Evolutionary conservation across 1,140 invertebrate genomes (phyloP).

Genomic region (Saxidomus purpurata): DNA sequence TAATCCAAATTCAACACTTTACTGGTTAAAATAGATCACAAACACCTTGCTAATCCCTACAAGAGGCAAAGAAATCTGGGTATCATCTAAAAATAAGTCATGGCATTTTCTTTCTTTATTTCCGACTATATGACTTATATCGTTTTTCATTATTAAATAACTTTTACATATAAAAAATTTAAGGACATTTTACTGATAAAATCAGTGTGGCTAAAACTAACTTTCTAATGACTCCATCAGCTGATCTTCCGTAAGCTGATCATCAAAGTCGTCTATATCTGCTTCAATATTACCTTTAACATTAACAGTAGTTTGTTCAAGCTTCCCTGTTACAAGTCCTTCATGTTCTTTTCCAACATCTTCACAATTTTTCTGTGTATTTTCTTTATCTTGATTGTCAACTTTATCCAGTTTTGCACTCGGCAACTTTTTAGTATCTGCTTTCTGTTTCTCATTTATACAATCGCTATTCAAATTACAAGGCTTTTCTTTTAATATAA

Average conservation of each 20-base stretch:
- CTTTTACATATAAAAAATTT: too few species aligned
- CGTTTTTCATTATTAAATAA: too few species aligned
- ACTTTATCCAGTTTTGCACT: not conserved
- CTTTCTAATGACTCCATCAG: slow-evolving; percentile 29
- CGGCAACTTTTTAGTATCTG: not conserved
- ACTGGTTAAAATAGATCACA: too few species aligned
- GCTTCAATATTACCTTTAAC: not conserved
- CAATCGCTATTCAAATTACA: not conserved
- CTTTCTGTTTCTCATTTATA: not conserved
- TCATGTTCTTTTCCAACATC: not conserved
- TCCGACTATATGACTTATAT: too few species aligned
- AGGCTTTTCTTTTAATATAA: not conserved
- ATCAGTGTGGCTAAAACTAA: too few species aligned
- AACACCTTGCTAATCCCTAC: too few species aligned
- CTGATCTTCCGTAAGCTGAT: slow-evolving; percentile 24
- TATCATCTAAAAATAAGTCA: too few species aligned
- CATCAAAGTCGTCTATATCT: slow-evolving; percentile 17
- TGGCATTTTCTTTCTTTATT: too few species aligned
- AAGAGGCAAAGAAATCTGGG: too few species aligned
- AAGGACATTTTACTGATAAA: too few species aligned
- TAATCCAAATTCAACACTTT: too few species aligned
- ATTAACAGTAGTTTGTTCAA: not conserved
- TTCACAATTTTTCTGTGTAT: not conserved
- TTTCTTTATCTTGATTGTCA: slow-evolving; percentile 6
- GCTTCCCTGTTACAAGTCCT: not conserved